These are phyloP conservation scores for Ptychobarbus kaznakovi DNA, from an alignment of 2,797 vertebrate species.

Conservation along the genomic window DNA sequence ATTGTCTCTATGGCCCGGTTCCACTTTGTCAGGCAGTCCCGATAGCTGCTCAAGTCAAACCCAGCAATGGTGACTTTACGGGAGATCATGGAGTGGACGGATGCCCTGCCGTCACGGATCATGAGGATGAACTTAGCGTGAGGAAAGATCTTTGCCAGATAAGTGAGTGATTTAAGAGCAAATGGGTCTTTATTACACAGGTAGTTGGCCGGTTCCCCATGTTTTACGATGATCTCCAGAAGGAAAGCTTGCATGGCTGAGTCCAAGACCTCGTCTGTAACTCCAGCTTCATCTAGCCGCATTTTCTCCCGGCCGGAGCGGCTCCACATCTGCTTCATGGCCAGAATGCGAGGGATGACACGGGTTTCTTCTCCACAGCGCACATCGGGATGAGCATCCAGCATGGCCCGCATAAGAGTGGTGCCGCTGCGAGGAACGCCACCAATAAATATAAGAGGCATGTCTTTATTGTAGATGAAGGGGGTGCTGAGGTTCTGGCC, in stretches of 20 bases:
- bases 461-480: constrained; percentile 93
- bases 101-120: constrained; percentile 94
- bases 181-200: constrained; percentile 99
- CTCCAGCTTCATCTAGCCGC: constrained; percentile 93
- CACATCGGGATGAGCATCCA: constrained; percentile 94
- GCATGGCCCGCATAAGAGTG: constrained; percentile 96
- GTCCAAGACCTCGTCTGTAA: constrained; percentile 95
- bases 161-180: constrained; percentile 93
- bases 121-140: constrained; percentile 97
- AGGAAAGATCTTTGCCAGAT: constrained; percentile 96
- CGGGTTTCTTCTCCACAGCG: constrained; percentile 95
- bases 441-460: constrained; percentile 95
- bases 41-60: constrained; percentile 95
- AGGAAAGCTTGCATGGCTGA: constrained; percentile 97
- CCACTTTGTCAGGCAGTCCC: constrained; percentile 98
- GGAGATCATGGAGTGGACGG: constrained; percentile 98
- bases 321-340: constrained; percentile 99
- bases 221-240: constrained; percentile 95
- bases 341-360: constrained; percentile 93
- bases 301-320: constrained; percentile 95
- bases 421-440: constrained; percentile 96
- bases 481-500: constrained; percentile 75
- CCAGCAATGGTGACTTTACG: constrained; percentile 97
- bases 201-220: constrained; percentile 93
- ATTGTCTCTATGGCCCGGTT: constrained; percentile 98